Percentiles rank a stretch among this genome's conserved stretches.
These are phyloP conservation scores for Stichodactyla helianthus DNA, from an alignment of 64 coral and sea anemone genomes.

Conservation along the genomic window DNA sequence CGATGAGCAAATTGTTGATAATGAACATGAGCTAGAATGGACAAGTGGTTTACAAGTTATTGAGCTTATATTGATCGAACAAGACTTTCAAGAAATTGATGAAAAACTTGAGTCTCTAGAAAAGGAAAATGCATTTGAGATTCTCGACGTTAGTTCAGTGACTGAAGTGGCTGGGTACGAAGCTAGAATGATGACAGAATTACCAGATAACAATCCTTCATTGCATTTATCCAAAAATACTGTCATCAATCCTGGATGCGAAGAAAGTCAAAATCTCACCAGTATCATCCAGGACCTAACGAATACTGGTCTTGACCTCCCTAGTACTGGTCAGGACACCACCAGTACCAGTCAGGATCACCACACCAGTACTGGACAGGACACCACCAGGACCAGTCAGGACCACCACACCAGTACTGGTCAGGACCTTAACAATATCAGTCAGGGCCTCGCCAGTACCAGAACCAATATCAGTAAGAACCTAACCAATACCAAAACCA, in stretches of 20 bases:
- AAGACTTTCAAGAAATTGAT: background rate
- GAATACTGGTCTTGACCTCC: background rate
- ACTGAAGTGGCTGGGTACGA: background rate
- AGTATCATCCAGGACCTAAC: background rate
- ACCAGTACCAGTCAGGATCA: background rate
- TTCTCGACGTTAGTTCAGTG: background rate
- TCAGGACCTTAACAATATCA: background rate
- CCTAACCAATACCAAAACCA: background rate
- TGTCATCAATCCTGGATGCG: no score
- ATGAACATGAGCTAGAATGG: background rate
- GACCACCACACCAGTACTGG: background rate
- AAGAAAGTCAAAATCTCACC: background rate
- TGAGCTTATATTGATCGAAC: background rate
- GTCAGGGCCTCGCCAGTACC: background rate
- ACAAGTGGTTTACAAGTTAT: background rate
- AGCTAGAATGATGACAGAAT: background rate
- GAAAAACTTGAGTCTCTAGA: background rate
- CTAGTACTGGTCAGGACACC: background rate
- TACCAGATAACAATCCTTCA: background rate
- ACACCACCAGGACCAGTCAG: background rate
- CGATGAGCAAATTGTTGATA: background rate
- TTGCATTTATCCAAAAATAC: no score
- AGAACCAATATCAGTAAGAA: background rate
- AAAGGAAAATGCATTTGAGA: conserved; percentile 7
- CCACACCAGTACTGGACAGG: background rate